phyloP scores from a whole-genome alignment of 2,888 invertebrate genomes.

The Caenorhabditis doughertyi region DNA sequence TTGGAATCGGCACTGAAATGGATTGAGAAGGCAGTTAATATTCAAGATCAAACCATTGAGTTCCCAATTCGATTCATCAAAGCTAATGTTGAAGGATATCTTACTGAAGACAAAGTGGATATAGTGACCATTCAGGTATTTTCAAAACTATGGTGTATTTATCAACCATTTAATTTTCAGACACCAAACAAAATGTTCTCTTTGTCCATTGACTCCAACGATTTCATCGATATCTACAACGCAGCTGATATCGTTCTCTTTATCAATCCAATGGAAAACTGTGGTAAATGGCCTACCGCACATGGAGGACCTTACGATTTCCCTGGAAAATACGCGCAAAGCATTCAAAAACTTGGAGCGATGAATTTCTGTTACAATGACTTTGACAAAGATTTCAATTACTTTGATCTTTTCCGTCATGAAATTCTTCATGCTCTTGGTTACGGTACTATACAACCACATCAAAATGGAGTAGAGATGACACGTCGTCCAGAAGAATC shows the following conservation, averaged over 20 bases:
- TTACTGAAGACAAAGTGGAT: not conserved
- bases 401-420: conserved; percentile 29
- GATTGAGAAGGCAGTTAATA: conserved; percentile 12
- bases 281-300: not conserved
- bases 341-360: not conserved
- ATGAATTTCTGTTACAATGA: conserved; percentile 1
- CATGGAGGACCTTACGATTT: not conserved
- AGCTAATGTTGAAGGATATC: not conserved
- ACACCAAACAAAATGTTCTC: conserved; percentile 16
- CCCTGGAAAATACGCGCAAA: not conserved
- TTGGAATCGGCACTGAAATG: conserved; percentile 29
- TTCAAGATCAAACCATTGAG: not conserved
- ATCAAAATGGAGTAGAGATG: not conserved
- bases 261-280: not conserved
- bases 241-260: not conserved
- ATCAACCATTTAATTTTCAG: not conserved
- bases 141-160: not conserved
- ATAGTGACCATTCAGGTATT: conserved; percentile 8
- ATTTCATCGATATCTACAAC: not conserved
- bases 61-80: not conserved
- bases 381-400: not conserved
- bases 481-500: not conserved
- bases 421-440: conserved; percentile 27
- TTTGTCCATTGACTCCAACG: not conserved
- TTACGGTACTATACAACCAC: conserved; percentile 16